Conservation (phyloP, 2,113 vertebrate species). For the Jaculus jaculus region DNA sequence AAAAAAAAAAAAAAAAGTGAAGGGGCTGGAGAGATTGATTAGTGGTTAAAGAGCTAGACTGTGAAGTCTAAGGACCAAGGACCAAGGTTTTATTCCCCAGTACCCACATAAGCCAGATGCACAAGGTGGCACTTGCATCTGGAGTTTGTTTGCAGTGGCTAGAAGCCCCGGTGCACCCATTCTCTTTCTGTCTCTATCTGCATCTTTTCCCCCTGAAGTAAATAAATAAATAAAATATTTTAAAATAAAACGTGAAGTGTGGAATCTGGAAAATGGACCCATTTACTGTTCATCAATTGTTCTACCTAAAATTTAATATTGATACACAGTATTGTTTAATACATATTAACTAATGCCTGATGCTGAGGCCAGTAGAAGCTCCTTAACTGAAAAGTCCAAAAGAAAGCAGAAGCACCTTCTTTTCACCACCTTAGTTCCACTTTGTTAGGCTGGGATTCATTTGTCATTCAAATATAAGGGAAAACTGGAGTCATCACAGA, state of each 20-base stretch:
- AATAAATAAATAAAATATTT: slow-evolving; percentile 22
- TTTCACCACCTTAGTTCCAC: not conserved
- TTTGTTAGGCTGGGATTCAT: not conserved
- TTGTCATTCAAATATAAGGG: not conserved
- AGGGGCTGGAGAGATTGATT: not conserved
- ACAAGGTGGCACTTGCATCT: too few relatives aligned
- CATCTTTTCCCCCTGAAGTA: too few relatives aligned
- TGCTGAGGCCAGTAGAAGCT: slow-evolving; percentile 49
- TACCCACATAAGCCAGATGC: too few relatives aligned
- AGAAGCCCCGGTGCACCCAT: too few relatives aligned
- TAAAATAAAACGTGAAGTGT: not conserved
- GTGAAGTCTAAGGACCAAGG: too few relatives aligned
- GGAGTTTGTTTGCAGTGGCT: too few relatives aligned
- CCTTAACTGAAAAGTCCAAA: slow-evolving; percentile 14
- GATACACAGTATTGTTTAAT: slow-evolving; percentile 38
- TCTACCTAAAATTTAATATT: slow-evolving; percentile 55
- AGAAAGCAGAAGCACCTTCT: not conserved
- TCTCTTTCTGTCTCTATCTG: too few relatives aligned
- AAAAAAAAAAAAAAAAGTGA: too few relatives aligned
- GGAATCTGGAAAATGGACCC: slow-evolving; percentile 31
- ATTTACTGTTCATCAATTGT: slow-evolving; percentile 59
- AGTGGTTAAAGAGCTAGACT: too few relatives aligned
- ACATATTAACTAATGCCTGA: slow-evolving; percentile 61
- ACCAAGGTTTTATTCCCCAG: too few relatives aligned
- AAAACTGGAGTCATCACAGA: not conserved